These are phyloP conservation scores for Lepidurus packardi DNA, from an alignment of 1,140 invertebrate species.

Conservation along the genomic window DNA sequence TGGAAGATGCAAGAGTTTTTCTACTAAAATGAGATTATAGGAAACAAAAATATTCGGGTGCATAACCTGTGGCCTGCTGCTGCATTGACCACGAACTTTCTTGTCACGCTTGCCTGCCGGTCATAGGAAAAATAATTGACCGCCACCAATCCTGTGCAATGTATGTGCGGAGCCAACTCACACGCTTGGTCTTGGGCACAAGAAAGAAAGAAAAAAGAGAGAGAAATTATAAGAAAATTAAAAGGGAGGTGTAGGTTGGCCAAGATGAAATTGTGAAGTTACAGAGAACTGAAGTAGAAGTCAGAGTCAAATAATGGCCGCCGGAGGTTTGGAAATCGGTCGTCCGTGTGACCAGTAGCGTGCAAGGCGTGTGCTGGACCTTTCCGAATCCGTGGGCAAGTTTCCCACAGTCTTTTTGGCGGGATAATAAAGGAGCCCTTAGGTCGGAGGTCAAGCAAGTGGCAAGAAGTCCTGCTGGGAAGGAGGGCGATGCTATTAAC, in stretches of 20 bases:
- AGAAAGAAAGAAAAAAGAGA: neutral
- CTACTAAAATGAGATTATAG: neutral
- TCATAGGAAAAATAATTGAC: neutral
- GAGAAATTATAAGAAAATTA: neutral
- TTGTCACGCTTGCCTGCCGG: constrained; percentile 20
- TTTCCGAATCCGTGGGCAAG: neutral
- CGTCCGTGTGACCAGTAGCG: neutral
- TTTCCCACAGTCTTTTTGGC: constrained; percentile 19
- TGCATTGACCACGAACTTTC: constrained; percentile 21
- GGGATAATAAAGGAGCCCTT: constrained; percentile 5
- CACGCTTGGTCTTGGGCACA: neutral
- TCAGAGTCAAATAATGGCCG: neutral
- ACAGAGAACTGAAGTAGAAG: neutral
- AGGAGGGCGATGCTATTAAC: constrained; percentile 18
- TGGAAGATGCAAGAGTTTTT: neutral
- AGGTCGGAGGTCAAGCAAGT: constrained; percentile 18
- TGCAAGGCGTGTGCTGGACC: constrained; percentile 5
- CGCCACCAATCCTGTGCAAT: neutral
- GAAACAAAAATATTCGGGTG: neutral
- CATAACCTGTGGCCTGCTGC: constrained; percentile 7
- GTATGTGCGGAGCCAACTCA: neutral
- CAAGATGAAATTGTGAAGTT: neutral
- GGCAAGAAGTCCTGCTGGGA: constrained; percentile 20
- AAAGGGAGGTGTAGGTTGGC: neutral
- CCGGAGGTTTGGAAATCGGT: neutral